Base-by-base conservation (phyloP, 2,888 invertebrate genomes). In the Epinotia nisella region DNA sequence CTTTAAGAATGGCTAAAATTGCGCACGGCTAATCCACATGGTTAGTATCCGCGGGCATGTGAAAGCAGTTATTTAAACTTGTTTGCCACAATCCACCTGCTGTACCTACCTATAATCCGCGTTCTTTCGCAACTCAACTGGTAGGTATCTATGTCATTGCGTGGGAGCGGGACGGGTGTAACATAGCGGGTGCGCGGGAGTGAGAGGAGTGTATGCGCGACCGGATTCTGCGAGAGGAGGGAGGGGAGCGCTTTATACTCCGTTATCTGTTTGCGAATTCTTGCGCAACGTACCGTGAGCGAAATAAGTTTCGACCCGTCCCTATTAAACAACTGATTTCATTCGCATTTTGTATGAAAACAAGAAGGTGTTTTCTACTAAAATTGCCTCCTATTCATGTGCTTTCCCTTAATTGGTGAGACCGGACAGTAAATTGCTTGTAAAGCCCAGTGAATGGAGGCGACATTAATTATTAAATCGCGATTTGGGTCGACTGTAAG, bases 51-150 rank as follows among this genome's bases (percentile, higher is more conserved):
- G 81, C 78, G 83, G 82, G 82, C 83, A 89, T 87, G 91, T 92
- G 92, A 92, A 92, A 93, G 92, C 91, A 90, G 90, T 89, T 90
- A 90, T 89, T 90, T 90, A 88, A 93, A 93, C 92, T 89, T 85
- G 92, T 93, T 93, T 90, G 86, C 88, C 88, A 88, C 91, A 90
- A 92, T 90, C 91, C 92, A 93, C 93, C 91, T 93, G 93, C 91
- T 90, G 91, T 73, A 73, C 62, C 68, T 73, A 69, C 41, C 45
- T 92, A 91, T 93, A 93, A 93, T 93, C 93, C 91, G 93, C 92
- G 91, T 80, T 90, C 89, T 93, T 93, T 93, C 93, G 92, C 93
- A 93, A 93, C 87, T 85, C 81, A 83, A 82, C 84, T 71, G 70
- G 65, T 76, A 86, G 87, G 91, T 92, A 93, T 92, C 90, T 93